Evolutionary conservation across 1,140 invertebrate genomes (phyloP), one percentile per base, ranked within the genome.

Genomic region (Atta cephalotes): DNA sequence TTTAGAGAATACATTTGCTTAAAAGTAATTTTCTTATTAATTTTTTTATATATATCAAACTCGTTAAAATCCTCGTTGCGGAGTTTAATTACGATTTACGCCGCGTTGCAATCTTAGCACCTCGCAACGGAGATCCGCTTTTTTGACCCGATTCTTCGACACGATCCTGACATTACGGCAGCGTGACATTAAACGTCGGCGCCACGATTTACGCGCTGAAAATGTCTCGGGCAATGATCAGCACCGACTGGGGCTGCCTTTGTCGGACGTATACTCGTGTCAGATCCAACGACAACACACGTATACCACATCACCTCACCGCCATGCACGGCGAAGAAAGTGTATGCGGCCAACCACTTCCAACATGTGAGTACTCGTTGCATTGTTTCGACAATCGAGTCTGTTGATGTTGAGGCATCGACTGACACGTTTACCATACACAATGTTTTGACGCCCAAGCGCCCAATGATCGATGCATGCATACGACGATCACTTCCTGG

Each of bases 161-260:
- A 85, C 76, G 77, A 71, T 82, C 21, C 51, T 35, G 71, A 87
- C 80, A 65, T 85, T 65, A 85, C 45, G 62, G 31, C 77, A 45
- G 25, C 65, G 77, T 72, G 85, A 72, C 65, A 53, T 87, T 87
- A 87, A 87, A 87, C 39, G 53, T 70, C 78, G 51, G 45, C 25
- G 79, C 39, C 10, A 65, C 79, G 81, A 70, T 87, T 87, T 84
- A 85, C 28, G 31, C 49, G 68, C n/a, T 66, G 71, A 49, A 68
- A 85, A 82, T 82, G 77, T 78, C 63, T 72, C 80, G 66, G 31
- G 21, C 51, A 16, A 82, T 21, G 79, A 66, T 79, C 77, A 49
- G 79, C 51, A 5, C 21, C 51, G 7, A 5, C 16, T 31, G 31
- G 31, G 21, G 14, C n/a, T 25, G 39, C 53, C 45, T 79, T 66